Evolutionary conservation across 2,888 invertebrate species (phyloP), one percentile per base, ranked within the genome.

Genomic region (Listrodromus nycthemerus): DNA sequence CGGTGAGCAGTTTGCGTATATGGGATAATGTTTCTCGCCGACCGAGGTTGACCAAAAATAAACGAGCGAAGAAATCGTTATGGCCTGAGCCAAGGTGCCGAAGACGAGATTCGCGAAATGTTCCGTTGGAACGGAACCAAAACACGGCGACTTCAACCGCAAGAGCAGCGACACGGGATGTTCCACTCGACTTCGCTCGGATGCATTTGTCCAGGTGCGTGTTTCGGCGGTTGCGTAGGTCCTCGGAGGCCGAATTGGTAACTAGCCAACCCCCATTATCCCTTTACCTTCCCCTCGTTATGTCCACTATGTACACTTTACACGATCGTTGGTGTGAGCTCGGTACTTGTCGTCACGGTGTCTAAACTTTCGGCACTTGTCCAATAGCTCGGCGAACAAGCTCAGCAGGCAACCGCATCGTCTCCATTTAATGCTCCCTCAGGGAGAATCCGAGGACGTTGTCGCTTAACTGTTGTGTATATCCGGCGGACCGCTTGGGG

Each of bases 91-190:
- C 75, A 85, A 81, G 78, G 50, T 55, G 77, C 41, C 13, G 41
- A 27, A 45, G n/a, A 48, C 33, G 55, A 67, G 37, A 77, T 70
- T 55, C 77, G 52, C 58, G 69, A 82, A 84, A 84, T 77, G n/a
- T 82, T 77, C 63, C 67, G 67, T 78, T 85, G 85, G 80, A 84
- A 84, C 80, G 55, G 78, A 80, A 86, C 84, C 84, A 85, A 86
- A 86, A 84, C 66, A 78, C 61, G 30, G 65, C 27, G n/a, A 67
- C 55, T 65, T 21, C 27, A 67, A 75, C 45, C 24, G 74, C 65
- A 37, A 65, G 58, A 61, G 58, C 79, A 37, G 65, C 48, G 19
- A 67, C 52, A 66, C 70, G 37, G 37, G 84, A 82, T 67, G 65
- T 77, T 50, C n/a, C 24, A 33, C 33, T 48, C 50, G 52, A 45